A percentile compares a stretch with the other conserved stretches of the same genome.
These are phyloP conservation scores for Trisateles emortualis DNA, from an alignment of 2,888 invertebrate species.

Conservation along the genomic window DNA sequence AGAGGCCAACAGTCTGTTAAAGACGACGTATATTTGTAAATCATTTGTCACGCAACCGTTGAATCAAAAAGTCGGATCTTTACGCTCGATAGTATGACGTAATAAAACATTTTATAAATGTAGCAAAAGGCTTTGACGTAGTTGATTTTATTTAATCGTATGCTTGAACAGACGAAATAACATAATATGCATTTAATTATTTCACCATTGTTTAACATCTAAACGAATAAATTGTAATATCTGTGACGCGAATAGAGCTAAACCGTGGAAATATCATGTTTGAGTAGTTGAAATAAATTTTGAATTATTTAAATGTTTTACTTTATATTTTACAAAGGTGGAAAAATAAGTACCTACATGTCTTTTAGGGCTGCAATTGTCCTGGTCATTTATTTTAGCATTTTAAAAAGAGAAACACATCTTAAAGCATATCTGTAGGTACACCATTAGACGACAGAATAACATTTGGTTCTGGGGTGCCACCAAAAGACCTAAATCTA, in stretches of 20 bases:
- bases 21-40: conserved; percentile 10
- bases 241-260: neutral
- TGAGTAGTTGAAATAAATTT: no score
- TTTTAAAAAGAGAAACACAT: no score
- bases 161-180: neutral
- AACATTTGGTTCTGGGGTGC: no score
- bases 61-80: conserved; percentile 4
- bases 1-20: conserved; percentile 12
- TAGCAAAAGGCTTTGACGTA: neutral
- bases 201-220: neutral
- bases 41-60: conserved; percentile 20
- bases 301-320: no score
- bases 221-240: neutral
- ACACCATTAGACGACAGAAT: no score
- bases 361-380: no score
- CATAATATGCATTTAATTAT: neutral
- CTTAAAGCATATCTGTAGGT: no score
- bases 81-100: conserved; percentile 10
- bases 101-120: neutral
- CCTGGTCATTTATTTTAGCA: no score
- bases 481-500: no score
- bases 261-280: conserved; percentile 2
- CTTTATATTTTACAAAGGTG: no score
- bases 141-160: conserved; percentile 1
- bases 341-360: no score